Base-by-base conservation (phyloP, 1,140 invertebrate genomes). In the Polypedilum pembai region DNA sequence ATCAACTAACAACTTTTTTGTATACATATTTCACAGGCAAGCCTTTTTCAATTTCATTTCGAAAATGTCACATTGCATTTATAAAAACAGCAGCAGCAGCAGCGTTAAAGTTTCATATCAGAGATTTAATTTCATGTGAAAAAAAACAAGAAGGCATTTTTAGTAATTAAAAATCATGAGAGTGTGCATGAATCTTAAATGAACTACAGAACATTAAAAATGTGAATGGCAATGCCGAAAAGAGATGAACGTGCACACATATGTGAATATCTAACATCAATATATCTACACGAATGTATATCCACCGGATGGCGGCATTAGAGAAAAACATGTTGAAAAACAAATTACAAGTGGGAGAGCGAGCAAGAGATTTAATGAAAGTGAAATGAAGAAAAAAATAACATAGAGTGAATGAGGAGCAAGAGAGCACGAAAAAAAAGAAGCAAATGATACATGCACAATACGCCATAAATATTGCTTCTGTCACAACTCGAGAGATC, bases 171-270 rank as follows among this genome's bases (percentile, higher is more conserved):
- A 69, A 69, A 8, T 69, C 7, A 17, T 69, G 45, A 56, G 45
- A 56, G 12, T 56, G 45, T 21, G 20, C 3, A 69, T 3, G n/a
- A 69, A 69, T 69, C 20, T 10, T 69, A 20, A 69, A 69, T 69
- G 65, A 69, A 69, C 65, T 69, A 21, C 20, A 69, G 65, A 69
- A 69, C 65, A 69, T 69, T 69, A 69, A 69, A 66, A 45, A 56
- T n/a, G 17, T 69, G 65, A 69, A 69, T 69, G 65, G 65, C 65
- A 56, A 12, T n/a, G 45, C 12, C 41, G 15, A 45, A 45, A 45
- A 45, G 15, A 45, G 15, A 45, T n/a, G n/a, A 56, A 15, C 24
- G 24, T 33, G 24, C 5, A 33, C 24, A 33, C 24, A 33, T 33
- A 33, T 33, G 24, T 33, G 24, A 33, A 33, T 33, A 5, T 33